Conservation (phyloP, 2,888 invertebrate genomes). For the Synanthedon myopaeformis region DNA sequence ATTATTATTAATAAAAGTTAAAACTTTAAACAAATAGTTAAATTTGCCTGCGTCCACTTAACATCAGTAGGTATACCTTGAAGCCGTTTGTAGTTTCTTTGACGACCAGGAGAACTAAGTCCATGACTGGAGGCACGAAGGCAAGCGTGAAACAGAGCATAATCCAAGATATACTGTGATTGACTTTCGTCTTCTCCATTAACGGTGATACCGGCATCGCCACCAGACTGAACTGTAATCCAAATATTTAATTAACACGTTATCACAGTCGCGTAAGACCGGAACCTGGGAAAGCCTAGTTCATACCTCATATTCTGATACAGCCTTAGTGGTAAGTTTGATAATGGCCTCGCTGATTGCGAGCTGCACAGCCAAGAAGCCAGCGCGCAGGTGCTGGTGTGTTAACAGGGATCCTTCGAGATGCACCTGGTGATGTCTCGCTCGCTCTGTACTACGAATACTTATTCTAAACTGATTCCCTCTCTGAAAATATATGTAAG, state of each 20-base stretch:
- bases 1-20: too few species aligned
- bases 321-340: conserved; percentile 11
- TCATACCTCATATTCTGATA: background rate
- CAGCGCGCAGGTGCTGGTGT: conserved; percentile 36
- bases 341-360: conserved; percentile 44
- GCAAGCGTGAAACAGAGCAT: conserved; percentile 46
- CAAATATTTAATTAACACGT: background rate
- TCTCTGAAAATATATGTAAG: conserved; percentile 10
- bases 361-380: conserved; percentile 45
- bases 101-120: conserved; percentile 40
- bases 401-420: background rate
- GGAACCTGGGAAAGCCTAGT: background rate
- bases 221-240: conserved; percentile 29
- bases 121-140: conserved; percentile 44
- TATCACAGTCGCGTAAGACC: background rate
- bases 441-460: conserved; percentile 46
- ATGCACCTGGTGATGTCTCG: conserved; percentile 14
- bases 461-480: conserved; percentile 32
- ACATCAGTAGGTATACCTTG: conserved; percentile 31
- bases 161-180: conserved; percentile 31
- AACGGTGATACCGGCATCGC: conserved; percentile 55
- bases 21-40: too few species aligned
- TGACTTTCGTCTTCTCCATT: conserved; percentile 37
- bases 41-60: too few species aligned
- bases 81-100: conserved; percentile 31